A percentile compares a stretch with the other conserved stretches of the same genome.
phyloP scores from a whole-genome alignment of 2,888 invertebrate genomes.

The Tubiluchus corallicola region DNA sequence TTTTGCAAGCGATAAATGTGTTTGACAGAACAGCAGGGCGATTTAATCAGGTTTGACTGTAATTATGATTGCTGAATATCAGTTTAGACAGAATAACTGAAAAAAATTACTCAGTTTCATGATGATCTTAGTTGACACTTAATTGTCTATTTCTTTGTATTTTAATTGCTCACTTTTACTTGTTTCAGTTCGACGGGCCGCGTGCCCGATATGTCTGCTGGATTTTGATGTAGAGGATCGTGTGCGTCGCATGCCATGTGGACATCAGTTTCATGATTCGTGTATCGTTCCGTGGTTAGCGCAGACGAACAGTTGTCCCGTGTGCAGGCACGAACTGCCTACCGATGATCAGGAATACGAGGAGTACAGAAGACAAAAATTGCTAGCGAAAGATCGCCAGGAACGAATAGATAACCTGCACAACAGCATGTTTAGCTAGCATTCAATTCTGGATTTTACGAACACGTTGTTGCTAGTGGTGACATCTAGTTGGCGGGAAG shows the following conservation, averaged over 20 bases:
- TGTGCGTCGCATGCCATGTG: conserved; percentile 55
- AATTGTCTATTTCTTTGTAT: too few species aligned
- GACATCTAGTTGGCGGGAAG: too few species aligned
- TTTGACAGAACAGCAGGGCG: too few species aligned
- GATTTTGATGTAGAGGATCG: conserved; percentile 42
- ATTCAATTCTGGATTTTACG: too few species aligned
- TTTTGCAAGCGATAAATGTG: too few species aligned
- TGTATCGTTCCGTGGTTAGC: conserved; percentile 67
- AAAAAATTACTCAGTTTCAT: too few species aligned
- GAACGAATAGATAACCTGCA: conserved; percentile 25
- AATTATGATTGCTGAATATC: too few species aligned
- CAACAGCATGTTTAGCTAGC: conserved; percentile 27
- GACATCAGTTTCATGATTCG: conserved; percentile 57
- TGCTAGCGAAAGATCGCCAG: conserved; percentile 24
- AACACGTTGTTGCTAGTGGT: too few species aligned
- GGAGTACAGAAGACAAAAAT: conserved; percentile 53
- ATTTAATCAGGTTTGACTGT: too few species aligned
- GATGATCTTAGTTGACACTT: too few species aligned
- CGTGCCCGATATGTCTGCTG: conserved; percentile 62
- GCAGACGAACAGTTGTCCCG: conserved; percentile 62
- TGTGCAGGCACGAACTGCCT: conserved; percentile 61
- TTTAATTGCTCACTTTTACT: too few species aligned
- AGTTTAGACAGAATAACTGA: too few species aligned
- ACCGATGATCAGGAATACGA: conserved; percentile 76
- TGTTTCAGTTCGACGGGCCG: conserved; percentile 25